Base-by-base conservation (phyloP, 2,797 vertebrate genomes). In the Peromyscus melanophrys region DNA sequence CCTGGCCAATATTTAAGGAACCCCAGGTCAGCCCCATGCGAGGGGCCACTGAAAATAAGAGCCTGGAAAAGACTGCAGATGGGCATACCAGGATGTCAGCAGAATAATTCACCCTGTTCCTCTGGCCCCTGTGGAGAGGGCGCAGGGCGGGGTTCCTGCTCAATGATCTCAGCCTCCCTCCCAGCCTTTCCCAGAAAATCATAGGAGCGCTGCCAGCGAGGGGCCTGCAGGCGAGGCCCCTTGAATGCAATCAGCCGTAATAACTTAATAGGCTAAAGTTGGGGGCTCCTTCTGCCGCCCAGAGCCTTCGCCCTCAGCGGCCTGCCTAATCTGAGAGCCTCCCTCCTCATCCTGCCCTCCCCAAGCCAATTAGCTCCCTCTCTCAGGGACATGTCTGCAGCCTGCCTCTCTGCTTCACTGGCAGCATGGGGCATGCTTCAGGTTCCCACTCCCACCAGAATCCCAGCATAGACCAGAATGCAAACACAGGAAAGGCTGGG, bases 211-310 rank as follows among this genome's bases (percentile, higher is more conserved):
- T 87, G 97, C 96, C 97, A 95, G 34, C 12, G 5, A 73, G 80
- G 34, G 82, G 87, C 87, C 86, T 55, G 85, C 81, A 13, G 91
- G 76, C 29, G 3, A 65, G 95, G 95, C 61, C 95, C 96, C 96
- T 95, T 8, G 59, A 92, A 81, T 77, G 95, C 97, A 98, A 98
- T 98, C 96, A 94, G 90, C 97, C 77, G 0, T 96, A 91, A 97
- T 97, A 95, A 97, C 97, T 96, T 96, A 94, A 94, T 78, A 98
- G 96, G 92, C 93, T 89, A 0, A 40, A 94, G 94, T 96, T 94
- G 97, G 97, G 98, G 97, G 97, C 96, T 93, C 96, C 95, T 96
- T 73, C 97, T 96, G 86, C 96, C 88, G 96, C 89, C 95, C 61
- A 29, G 97, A 34, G 46, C 97, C 95, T 97, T 97, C 87, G 82